A percentile compares a stretch with the other conserved stretches of the same genome.
These are phyloP conservation scores for Drosophila cardini DNA, from an alignment of 1,140 invertebrate genomes.

Conservation along the genomic window DNA sequence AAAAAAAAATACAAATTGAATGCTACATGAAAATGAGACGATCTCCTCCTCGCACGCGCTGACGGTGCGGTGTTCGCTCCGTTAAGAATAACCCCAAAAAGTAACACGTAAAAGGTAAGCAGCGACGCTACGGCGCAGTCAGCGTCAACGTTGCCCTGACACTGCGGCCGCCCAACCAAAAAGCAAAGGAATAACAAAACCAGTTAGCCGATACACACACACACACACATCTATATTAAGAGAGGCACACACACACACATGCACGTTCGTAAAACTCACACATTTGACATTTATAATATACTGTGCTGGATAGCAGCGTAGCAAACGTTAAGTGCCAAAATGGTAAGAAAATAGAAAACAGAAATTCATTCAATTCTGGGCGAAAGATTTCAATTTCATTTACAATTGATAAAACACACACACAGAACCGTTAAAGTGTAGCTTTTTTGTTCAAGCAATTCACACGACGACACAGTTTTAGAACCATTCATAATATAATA, in stretches of 20 bases:
- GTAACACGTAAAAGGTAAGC: slow-evolving; percentile 73
- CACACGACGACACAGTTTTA: slow-evolving; percentile 14
- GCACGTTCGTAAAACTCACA: slow-evolving; percentile 22
- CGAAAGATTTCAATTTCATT: slow-evolving; percentile 71
- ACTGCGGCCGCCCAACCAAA: slow-evolving; percentile 48
- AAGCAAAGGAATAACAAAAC: slow-evolving; percentile 67
- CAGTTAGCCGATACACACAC: slow-evolving; percentile 70
- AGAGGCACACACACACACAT: slow-evolving; percentile 12
- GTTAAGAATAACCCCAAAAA: slow-evolving; percentile 82
- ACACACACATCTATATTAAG: slow-evolving; percentile 26
- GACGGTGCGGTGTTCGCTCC: slow-evolving; percentile 6
- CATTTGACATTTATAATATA: slow-evolving; percentile 47
- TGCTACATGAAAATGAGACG: slow-evolving; percentile 73
- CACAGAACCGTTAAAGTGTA: slow-evolving; percentile 1
- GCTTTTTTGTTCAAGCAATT: not conserved
- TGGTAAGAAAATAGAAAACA: slow-evolving; percentile 44
- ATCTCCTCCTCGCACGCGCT: slow-evolving; percentile 17
- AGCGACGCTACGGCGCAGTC: slow-evolving; percentile 41
- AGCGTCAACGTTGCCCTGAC: slow-evolving; percentile 21
- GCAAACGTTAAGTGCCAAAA: slow-evolving; percentile 58
- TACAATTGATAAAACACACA: slow-evolving; percentile 53
- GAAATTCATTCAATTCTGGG: slow-evolving; percentile 66
- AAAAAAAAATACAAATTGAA: slow-evolving; percentile 53
- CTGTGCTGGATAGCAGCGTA: slow-evolving; percentile 15
- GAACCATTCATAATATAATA: not conserved